Conservation (phyloP, 2,797 vertebrate species). For the Coracias cyanogaster region DNA sequence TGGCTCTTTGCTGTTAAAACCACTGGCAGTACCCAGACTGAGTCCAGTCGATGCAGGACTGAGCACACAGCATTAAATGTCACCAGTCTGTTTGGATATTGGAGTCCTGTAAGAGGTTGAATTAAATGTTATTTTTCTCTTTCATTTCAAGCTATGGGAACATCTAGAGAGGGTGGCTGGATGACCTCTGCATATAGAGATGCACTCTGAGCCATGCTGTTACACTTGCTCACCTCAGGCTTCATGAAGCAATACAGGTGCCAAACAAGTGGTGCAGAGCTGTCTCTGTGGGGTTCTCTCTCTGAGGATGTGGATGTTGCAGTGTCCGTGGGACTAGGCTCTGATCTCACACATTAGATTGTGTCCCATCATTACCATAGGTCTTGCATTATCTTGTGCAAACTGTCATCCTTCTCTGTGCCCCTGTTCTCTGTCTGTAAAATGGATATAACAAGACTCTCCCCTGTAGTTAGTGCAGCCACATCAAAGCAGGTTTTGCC, state of each 20-base stretch:
- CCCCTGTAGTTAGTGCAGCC: background rate
- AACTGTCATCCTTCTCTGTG: background rate
- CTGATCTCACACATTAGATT: background rate
- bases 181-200: background rate
- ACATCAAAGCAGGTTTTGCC: background rate
- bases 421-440: background rate
- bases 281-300: background rate
- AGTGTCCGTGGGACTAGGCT: background rate
- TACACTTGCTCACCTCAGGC: background rate
- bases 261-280: background rate
- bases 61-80: background rate
- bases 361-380: background rate
- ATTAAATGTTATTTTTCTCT: fast-evolving
- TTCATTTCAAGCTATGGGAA: background rate
- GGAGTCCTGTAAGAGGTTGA: background rate
- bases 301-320: background rate
- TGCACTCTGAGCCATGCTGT: background rate
- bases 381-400: background rate
- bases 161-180: background rate
- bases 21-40: background rate
- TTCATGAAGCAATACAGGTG: background rate
- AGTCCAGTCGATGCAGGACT: background rate
- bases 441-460: background rate
- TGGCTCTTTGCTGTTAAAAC: background rate
- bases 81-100: background rate